These are phyloP conservation scores for Tokudaia tokunoshimensis DNA, from an alignment of 2,797 vertebrate species.

Conservation along the genomic window DNA sequence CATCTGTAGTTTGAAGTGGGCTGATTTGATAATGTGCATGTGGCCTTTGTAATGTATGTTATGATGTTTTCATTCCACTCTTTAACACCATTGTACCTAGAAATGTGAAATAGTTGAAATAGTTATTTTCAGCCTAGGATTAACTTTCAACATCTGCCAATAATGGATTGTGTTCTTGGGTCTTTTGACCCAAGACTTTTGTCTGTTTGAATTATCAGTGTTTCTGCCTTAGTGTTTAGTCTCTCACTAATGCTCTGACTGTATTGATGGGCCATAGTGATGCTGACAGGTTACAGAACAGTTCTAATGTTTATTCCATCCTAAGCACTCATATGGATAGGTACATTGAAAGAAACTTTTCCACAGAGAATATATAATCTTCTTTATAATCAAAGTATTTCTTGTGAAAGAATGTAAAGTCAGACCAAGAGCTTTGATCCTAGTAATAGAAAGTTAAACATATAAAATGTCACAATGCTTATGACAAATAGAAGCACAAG, in stretches of 20 bases:
- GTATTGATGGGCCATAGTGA: slow-evolving; percentile 70
- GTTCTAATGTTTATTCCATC: slow-evolving; percentile 71
- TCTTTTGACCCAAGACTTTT: not conserved
- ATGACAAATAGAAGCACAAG: slow-evolving; percentile 18
- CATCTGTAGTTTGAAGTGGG: not conserved
- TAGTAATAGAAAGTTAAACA: not conserved
- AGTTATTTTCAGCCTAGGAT: not conserved
- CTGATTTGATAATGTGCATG: slow-evolving; percentile 20
- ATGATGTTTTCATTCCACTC: not conserved
- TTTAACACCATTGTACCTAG: not conserved
- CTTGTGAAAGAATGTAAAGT: slow-evolving; percentile 65
- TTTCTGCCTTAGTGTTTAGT: slow-evolving; percentile 77
- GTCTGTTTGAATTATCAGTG: slow-evolving; percentile 60
- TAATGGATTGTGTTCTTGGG: slow-evolving; percentile 15
- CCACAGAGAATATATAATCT: slow-evolving; percentile 48
- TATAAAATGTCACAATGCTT: slow-evolving; percentile 24
- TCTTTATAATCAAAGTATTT: slow-evolving; percentile 72
- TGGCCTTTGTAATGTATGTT: not conserved
- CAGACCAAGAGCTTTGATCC: slow-evolving; percentile 66
- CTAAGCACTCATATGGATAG: slow-evolving; percentile 56
- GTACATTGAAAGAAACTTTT: slow-evolving; percentile 20
- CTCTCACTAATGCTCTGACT: slow-evolving; percentile 67
- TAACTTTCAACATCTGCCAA: not conserved
- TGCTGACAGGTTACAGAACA: slow-evolving; percentile 76
- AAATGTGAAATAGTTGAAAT: slow-evolving; percentile 31